phyloP scores from a whole-genome alignment of 2,888 invertebrate species.

The Graphium colonna region DNA sequence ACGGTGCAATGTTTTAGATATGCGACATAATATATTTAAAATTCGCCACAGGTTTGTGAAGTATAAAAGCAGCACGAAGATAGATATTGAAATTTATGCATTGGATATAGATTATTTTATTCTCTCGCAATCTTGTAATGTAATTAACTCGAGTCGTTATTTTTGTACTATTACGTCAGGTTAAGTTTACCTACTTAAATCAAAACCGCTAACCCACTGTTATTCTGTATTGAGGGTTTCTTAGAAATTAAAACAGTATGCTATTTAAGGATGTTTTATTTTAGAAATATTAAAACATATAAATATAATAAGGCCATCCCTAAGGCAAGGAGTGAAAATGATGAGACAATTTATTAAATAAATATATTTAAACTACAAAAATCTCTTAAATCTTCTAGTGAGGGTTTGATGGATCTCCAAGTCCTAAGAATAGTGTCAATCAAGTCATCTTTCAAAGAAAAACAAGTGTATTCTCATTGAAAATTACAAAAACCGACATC shows the following conservation, averaged over 20 bases:
- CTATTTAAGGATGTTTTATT: conserved; percentile 73
- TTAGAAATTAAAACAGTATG: conserved; percentile 81
- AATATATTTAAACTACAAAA: too few species aligned
- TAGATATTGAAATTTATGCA: conserved; percentile 38
- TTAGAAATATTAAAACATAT: too few species aligned
- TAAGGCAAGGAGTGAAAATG: too few species aligned
- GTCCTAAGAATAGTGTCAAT: too few species aligned
- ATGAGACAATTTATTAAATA: too few species aligned
- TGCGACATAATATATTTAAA: conserved; percentile 18
- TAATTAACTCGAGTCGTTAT: conserved; percentile 60
- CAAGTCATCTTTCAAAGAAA: too few species aligned
- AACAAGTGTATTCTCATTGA: too few species aligned
- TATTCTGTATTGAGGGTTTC: conserved; percentile 77
- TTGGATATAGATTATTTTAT: conserved; percentile 35
- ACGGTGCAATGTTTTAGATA: conserved; percentile 46
- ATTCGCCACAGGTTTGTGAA: conserved; percentile 34
- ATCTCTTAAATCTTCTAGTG: too few species aligned
- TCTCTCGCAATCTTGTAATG: conserved; percentile 37
- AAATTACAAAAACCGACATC: too few species aligned
- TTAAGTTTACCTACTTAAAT: conserved; percentile 70
- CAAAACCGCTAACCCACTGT: conserved; percentile 75
- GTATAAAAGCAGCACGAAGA: conserved; percentile 34
- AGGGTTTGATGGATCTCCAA: too few species aligned
- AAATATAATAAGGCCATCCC: too few species aligned
- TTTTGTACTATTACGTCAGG: conserved; percentile 73